Base-by-base conservation (phyloP, 2,797 vertebrate species). In the Thripadectes ignobilis region DNA sequence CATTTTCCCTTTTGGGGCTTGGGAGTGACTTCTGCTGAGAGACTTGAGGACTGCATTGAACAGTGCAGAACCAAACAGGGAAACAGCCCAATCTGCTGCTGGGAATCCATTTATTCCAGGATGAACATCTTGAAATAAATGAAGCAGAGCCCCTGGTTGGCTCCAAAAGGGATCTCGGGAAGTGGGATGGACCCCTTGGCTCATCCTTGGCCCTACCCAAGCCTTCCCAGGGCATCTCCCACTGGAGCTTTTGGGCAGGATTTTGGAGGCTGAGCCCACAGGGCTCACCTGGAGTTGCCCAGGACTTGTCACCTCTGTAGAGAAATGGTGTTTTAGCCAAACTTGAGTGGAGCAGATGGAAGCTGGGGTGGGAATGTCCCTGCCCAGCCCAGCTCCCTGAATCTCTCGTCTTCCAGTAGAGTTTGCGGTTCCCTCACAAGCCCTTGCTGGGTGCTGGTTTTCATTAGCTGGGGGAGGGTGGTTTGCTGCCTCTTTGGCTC, bases 1-100 rank as follows among this genome's bases (percentile, higher is more conserved):
- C 45, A 45, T 45, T 45, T 45, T 45, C 45, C 45, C 20, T 45
- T 45, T 45, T 45, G 62, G 26, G 62, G 17, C 17, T 71, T 71
- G 72, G 62, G 85, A 88, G 48, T 55, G 38, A 77, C 61, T 91
- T 85, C 79, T 85, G 41, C 59, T 85, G 63, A 65, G 84, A 81
- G 85, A 77, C 55, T 55, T 23, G 57, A 85, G 52, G 81, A 30
- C 77, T 75, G 62, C 7, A 10, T 24, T 9, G 23, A 58, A 24
- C 55, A 11, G 7, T 3, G 18, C n/a, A 61, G 51, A 73, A 68
- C 39, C n/a, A 77, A 95, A 77, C 65, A 73, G 41, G 46, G 41
- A 29, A 68, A 8, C 55, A 58, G 55, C 55, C 34, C 55, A 5
- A 19, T 22, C 34, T 5, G 2, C 54, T 67, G 27, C 45, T 41